Evolutionary conservation across 2,113 vertebrate species (phyloP).

Genomic region (Mola mola): DNA sequence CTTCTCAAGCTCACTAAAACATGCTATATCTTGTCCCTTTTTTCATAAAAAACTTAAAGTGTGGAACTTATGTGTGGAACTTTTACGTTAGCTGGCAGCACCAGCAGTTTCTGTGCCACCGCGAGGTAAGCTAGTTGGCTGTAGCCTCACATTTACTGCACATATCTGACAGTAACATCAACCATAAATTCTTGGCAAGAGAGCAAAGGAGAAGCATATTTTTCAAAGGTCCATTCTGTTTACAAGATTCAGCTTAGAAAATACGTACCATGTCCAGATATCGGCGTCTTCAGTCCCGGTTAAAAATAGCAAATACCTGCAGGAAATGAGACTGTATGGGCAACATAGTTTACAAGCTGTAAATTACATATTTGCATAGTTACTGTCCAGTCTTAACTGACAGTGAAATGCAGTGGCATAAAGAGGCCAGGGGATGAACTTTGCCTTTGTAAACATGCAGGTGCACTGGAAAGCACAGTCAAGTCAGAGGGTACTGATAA

Average conservation of each 20-base stretch:
- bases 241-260: not conserved
- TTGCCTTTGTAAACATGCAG: slow-evolving; percentile 71
- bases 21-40: too few relatives aligned
- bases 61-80: too few relatives aligned
- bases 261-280: not conserved
- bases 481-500: slow-evolving; percentile 63
- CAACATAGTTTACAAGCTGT: slow-evolving; percentile 25
- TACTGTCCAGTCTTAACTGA: slow-evolving; percentile 44
- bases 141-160: not conserved
- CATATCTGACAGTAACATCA: not conserved
- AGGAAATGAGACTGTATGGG: not conserved
- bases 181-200: not conserved
- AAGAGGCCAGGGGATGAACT: slow-evolving; percentile 68
- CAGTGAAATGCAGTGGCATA: slow-evolving; percentile 47
- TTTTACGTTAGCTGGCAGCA: too few relatives aligned
- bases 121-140: too few relatives aligned
- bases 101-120: too few relatives aligned
- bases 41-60: not conserved
- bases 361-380: slow-evolving; percentile 37
- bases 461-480: slow-evolving; percentile 47
- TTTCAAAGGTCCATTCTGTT: not conserved
- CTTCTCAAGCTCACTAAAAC: too few relatives aligned
- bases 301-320: not conserved
- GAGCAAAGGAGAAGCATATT: too few relatives aligned
- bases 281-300: not conserved